Evolutionary conservation across 2,113 vertebrate species (phyloP).

Genomic region (Apistogramma diplotaenia): DNA sequence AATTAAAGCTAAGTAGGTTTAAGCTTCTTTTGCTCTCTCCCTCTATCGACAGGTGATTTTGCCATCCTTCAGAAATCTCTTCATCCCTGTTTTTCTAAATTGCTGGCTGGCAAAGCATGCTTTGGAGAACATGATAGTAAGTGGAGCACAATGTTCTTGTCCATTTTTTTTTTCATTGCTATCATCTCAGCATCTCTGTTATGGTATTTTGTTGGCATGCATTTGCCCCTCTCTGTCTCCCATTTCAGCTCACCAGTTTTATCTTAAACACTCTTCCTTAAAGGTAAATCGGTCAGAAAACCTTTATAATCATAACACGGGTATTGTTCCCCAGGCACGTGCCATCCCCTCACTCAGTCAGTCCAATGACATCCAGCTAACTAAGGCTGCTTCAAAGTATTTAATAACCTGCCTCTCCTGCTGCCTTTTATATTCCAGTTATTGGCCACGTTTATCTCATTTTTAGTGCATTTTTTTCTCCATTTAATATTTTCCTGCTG

Average conservation of each 20-base stretch:
- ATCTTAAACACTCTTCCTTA: constrained; percentile 1
- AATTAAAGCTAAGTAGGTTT: neutral
- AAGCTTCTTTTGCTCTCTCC: constrained; percentile 13
- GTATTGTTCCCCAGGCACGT: neutral
- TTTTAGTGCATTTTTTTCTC: neutral
- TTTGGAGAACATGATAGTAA: constrained; percentile 86
- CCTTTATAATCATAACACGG: neutral
- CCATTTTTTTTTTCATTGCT: neutral
- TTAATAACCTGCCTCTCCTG: neutral
- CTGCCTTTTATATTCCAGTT: neutral
- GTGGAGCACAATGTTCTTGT: constrained; percentile 31
- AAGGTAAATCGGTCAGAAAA: constrained; percentile 24
- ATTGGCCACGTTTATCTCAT: neutral
- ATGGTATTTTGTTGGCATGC: constrained; percentile 27
- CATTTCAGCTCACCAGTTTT: constrained; percentile 21
- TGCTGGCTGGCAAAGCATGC: constrained; percentile 86
- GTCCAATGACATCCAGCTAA: neutral
- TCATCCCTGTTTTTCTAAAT: constrained; percentile 86
- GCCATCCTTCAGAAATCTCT: constrained; percentile 80
- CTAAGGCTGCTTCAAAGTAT: neutral
- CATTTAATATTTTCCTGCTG: neutral
- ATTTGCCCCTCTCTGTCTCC: constrained; percentile 7
- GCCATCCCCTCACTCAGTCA: neutral
- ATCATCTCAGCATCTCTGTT: constrained; percentile 4
- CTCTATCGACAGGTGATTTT: constrained; percentile 76